These are phyloP conservation scores for Galaxias olidus DNA, from an alignment of 2,797 vertebrate species.

Conservation along the genomic window DNA sequence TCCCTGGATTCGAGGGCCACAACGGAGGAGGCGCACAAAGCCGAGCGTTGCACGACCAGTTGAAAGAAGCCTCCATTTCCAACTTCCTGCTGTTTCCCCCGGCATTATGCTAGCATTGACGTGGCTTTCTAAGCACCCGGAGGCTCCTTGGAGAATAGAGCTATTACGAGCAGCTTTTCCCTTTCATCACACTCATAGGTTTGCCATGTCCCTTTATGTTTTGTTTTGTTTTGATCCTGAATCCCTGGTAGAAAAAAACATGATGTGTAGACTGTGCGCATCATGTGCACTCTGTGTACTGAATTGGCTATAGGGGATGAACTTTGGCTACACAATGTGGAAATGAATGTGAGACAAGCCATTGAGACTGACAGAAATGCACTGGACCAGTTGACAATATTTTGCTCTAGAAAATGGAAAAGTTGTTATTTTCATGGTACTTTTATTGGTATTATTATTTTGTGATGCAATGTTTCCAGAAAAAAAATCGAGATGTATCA, in stretches of 20 bases:
- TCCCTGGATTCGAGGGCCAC: conserved; percentile 35
- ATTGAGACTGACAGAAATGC: conserved; percentile 42
- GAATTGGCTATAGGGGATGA: conserved; percentile 32
- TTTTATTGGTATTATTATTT: conserved; percentile 32
- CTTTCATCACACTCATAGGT: conserved; percentile 36
- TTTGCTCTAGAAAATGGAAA: conserved; percentile 34
- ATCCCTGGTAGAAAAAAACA: conserved; percentile 32
- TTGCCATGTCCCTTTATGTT: conserved; percentile 17
- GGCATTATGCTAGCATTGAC: conserved; percentile 10
- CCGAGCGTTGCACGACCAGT: conserved; percentile 5
- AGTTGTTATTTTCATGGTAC: conserved; percentile 14
- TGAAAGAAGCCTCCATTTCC: conserved; percentile 39
- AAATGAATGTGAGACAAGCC: conserved; percentile 27
- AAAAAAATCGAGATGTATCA: conserved; percentile 46
- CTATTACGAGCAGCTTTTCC: conserved; percentile 32
- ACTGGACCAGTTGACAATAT: conserved; percentile 37
- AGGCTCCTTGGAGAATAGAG: conserved; percentile 33
- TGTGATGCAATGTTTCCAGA: conserved; percentile 46
- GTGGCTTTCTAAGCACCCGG: conserved; percentile 38
- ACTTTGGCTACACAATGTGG: conserved; percentile 26
- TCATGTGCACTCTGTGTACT: conserved; percentile 32
- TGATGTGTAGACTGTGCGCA: conserved; percentile 32
- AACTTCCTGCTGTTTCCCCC: conserved; percentile 50
- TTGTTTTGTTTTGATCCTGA: conserved; percentile 27
- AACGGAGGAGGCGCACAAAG: conserved; percentile 35